phyloP scores from a whole-genome alignment of 2,797 vertebrate species.

The Coregonus ussuriensis region DNA sequence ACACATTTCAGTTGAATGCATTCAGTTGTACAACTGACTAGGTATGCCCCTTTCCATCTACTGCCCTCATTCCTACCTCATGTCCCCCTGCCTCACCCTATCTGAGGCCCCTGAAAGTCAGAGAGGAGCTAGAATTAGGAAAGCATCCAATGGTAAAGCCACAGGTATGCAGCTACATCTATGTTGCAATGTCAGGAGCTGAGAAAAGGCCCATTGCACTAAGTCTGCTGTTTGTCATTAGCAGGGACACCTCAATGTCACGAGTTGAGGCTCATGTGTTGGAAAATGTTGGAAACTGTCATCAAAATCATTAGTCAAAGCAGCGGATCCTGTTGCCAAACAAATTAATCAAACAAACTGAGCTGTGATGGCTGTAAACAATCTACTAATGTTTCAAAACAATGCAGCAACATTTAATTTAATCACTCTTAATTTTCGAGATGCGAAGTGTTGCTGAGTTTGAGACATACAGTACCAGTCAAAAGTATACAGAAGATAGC shows the following conservation, averaged over 20 bases:
- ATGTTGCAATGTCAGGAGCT: not conserved
- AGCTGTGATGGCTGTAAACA: conserved; percentile 34
- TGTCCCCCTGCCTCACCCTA: conserved; percentile 2
- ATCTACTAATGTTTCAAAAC: conserved; percentile 5
- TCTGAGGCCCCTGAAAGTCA: not conserved
- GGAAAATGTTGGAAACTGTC: conserved; percentile 37
- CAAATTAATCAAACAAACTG: conserved; percentile 42
- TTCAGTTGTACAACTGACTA: too few species aligned
- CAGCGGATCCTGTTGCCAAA: conserved; percentile 9
- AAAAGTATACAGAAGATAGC: too few species aligned
- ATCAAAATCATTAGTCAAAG: conserved; percentile 41
- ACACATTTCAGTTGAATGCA: too few species aligned
- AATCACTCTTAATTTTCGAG: not conserved
- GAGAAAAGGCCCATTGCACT: conserved; percentile 8
- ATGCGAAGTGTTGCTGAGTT: not conserved
- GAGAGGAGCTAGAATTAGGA: not conserved
- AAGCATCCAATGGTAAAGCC: not conserved
- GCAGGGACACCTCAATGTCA: conserved; percentile 40
- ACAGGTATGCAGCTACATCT: not conserved
- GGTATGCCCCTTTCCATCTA: not conserved
- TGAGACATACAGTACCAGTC: not conserved
- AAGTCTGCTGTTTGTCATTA: conserved; percentile 33
- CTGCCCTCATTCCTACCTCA: not conserved
- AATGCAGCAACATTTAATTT: not conserved
- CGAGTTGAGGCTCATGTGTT: conserved; percentile 27